Conservation (phyloP, 2,888 invertebrate genomes). For the Palloptera scutellata region DNA sequence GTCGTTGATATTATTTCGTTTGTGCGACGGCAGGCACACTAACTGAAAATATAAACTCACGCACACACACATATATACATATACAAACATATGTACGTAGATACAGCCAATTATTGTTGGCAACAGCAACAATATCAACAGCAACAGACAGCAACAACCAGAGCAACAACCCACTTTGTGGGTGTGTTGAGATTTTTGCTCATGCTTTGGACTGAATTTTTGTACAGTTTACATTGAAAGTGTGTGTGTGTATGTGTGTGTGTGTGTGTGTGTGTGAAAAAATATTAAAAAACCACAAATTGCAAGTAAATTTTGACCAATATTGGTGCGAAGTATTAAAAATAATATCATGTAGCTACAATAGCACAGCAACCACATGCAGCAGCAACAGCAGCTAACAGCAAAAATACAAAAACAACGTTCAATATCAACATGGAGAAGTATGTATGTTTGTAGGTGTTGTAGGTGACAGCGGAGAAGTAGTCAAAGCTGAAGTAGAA, state of each 20-base stretch:
- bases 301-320: constrained; percentile 52
- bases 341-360: background rate
- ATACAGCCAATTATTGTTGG: constrained; percentile 1
- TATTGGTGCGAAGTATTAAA: constrained; percentile 25
- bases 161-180: background rate
- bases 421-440: background rate
- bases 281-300: constrained; percentile 57
- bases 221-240: background rate
- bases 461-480: no score
- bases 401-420: background rate
- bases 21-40: constrained; percentile 14
- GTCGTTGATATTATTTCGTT: background rate
- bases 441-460: constrained; percentile 16
- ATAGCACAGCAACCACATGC: background rate
- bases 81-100: background rate
- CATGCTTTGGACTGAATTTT: no score
- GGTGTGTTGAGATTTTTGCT: no score
- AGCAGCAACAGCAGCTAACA: background rate
- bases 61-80: background rate
- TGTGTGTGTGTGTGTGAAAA: background rate
- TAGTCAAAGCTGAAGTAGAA: no score
- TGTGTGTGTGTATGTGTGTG: background rate
- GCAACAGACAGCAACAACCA: background rate
- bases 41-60: background rate
- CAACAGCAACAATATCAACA: constrained; percentile 23